Conservation (phyloP, 2,888 invertebrate species). For the Aphrophora alni region DNA sequence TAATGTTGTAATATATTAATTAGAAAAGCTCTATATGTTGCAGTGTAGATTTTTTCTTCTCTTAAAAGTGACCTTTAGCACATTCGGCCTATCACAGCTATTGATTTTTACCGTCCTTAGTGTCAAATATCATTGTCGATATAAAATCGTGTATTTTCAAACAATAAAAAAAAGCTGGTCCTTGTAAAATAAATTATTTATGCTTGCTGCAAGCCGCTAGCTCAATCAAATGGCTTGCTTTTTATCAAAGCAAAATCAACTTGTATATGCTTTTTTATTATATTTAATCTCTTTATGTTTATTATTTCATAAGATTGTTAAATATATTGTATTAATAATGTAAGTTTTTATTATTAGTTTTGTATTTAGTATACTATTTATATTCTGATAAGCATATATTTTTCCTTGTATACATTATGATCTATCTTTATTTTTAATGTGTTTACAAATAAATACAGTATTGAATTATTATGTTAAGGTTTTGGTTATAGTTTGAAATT, state of each 20-base stretch:
- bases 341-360: not conserved
- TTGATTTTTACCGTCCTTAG: not conserved
- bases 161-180: not conserved
- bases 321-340: not conserved
- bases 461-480: too few species aligned
- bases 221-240: not conserved
- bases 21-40: not conserved
- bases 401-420: not conserved
- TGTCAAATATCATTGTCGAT: not conserved
- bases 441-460: too few species aligned
- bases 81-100: not conserved
- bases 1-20: not conserved
- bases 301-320: not conserved
- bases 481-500: too few species aligned
- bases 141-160: not conserved
- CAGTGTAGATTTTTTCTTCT: not conserved
- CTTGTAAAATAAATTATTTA: not conserved
- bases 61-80: not conserved
- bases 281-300: not conserved
- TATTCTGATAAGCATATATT: not conserved
- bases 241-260: not conserved
- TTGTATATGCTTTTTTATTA: not conserved
- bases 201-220: not conserved
- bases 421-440: not conserved
- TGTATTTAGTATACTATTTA: conserved; percentile 1